Conservation (phyloP, 2,888 invertebrate species). For the Rhynchonema sp. region DNA sequence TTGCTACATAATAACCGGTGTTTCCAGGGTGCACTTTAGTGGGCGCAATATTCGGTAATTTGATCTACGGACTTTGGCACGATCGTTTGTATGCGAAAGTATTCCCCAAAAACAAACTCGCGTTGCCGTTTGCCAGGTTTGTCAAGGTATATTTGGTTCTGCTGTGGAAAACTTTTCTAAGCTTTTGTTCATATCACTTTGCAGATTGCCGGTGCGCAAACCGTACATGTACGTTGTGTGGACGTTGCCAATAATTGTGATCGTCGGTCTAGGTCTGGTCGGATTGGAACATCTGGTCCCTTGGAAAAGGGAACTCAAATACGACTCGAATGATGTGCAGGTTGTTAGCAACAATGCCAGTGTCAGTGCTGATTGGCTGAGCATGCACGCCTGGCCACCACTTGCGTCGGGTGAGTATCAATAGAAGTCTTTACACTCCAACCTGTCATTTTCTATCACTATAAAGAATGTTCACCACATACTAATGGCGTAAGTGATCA, state of each 20-base stretch:
- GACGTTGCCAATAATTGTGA: neutral
- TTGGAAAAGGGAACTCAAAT: neutral
- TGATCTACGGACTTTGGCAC: constrained; percentile 2
- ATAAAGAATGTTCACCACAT: too few relatives aligned
- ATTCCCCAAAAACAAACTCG: neutral
- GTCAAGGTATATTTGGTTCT: neutral
- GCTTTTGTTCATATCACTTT: too few relatives aligned
- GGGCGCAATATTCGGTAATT: neutral
- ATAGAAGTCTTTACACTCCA: too few relatives aligned
- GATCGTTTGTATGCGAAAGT: neutral
- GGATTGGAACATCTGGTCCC: neutral
- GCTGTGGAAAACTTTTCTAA: too few relatives aligned
- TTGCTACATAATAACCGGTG: too few relatives aligned
- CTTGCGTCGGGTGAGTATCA: neutral
- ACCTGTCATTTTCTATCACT: too few relatives aligned
- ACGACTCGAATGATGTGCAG: neutral
- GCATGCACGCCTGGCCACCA: neutral
- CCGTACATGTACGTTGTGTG: neutral
- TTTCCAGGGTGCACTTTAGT: neutral
- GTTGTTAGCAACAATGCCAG: neutral
- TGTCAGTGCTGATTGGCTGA: neutral
- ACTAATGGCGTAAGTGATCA: too few relatives aligned
- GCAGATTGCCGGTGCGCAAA: constrained; percentile 10
- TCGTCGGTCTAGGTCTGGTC: neutral
- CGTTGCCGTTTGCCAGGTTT: neutral